Conservation (phyloP, 2,888 invertebrate species). For the Heteromurus nitidus region DNA sequence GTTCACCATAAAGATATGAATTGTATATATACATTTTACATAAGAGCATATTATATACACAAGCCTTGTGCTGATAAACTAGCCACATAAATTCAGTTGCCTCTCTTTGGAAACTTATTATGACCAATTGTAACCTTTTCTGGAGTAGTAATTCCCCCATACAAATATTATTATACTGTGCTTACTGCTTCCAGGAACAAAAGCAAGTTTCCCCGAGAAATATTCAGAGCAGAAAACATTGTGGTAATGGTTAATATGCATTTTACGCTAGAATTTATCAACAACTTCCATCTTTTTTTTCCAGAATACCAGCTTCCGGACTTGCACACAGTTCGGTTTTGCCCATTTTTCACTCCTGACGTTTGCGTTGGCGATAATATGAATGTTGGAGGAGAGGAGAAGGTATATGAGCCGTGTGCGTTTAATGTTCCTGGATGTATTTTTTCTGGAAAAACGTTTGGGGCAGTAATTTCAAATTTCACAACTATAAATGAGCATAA, state of each 20-base stretch:
- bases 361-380: conserved; percentile 8
- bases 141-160: conserved; percentile 31
- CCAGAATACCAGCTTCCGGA: conserved; percentile 45
- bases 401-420: background rate
- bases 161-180: conserved; percentile 32
- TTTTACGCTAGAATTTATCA: conserved; percentile 51
- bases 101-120: conserved; percentile 41
- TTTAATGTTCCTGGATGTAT: too few relatives aligned
- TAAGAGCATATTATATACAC: conserved; percentile 11
- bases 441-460: too few relatives aligned
- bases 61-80: conserved; percentile 37
- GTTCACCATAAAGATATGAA: too few relatives aligned
- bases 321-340: conserved; percentile 34
- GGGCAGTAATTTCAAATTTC: too few relatives aligned
- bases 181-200: too few relatives aligned
- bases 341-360: conserved; percentile 55
- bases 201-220: too few relatives aligned
- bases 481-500: too few relatives aligned
- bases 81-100: conserved; percentile 37
- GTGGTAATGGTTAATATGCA: too few relatives aligned
- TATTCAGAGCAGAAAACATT: background rate
- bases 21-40: conserved; percentile 17
- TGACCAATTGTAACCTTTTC: conserved; percentile 48
- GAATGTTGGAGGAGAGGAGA: background rate
- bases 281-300: conserved; percentile 49